phyloP scores from a whole-genome alignment of 2,888 invertebrate genomes.

The Nezara viridula region DNA sequence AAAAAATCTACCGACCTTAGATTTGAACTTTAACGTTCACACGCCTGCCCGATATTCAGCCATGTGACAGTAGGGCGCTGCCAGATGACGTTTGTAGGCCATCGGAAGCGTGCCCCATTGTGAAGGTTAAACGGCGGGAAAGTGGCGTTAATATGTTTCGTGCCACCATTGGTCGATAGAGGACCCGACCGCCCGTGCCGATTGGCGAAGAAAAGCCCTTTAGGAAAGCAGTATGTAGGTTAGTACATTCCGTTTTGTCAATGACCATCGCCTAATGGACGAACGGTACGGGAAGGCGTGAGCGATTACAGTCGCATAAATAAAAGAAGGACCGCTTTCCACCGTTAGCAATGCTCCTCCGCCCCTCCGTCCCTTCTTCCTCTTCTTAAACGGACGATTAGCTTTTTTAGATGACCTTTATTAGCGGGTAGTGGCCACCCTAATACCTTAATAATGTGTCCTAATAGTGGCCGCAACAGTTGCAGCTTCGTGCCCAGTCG shows the following conservation, averaged over 20 bases:
- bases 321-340: conserved; percentile 22
- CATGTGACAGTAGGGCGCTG: background rate
- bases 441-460: conserved; percentile 20
- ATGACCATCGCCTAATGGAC: conserved; percentile 4
- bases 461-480: background rate
- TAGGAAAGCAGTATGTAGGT: conserved; percentile 27
- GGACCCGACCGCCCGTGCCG: background rate
- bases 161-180: conserved; percentile 8
- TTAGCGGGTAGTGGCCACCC: background rate
- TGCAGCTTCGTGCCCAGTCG: background rate
- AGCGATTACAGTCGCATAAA: conserved; percentile 42
- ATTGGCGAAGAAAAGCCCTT: conserved; percentile 38
- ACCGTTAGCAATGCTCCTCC: conserved; percentile 1
- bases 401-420: conserved; percentile 35
- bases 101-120: conserved; percentile 42
- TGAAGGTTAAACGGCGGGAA: background rate
- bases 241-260: conserved; percentile 7
- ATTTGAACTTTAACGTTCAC: background rate
- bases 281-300: conserved; percentile 13
- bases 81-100: conserved; percentile 24
- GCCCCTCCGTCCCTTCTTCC: background rate
- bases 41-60: background rate
- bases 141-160: conserved; percentile 41
- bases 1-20: no score
- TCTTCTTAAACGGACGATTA: conserved; percentile 4